A percentile compares a stretch with the other conserved stretches of the same genome.
Conservation (phyloP, 2,888 invertebrate genomes). For the Rotaria macrura region DNA sequence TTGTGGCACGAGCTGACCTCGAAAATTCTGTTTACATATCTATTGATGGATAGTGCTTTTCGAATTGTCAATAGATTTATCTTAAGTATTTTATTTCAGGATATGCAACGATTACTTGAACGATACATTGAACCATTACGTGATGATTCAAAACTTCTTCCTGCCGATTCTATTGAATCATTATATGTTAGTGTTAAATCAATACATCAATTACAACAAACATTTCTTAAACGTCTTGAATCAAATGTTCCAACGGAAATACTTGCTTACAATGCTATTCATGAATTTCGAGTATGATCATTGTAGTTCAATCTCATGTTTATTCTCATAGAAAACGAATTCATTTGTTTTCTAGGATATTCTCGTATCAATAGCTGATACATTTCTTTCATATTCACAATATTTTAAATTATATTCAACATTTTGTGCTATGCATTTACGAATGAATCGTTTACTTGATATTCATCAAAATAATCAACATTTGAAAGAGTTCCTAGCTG, state of each 20-base stretch:
- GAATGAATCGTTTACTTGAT: constrained; percentile 6
- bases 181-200: constrained; percentile 3
- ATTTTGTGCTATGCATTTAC: constrained; percentile 86
- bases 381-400: constrained; percentile 91
- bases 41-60: too few species aligned
- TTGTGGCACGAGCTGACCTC: too few species aligned
- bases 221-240: constrained; percentile 14
- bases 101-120: constrained; percentile 11
- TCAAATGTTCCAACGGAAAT: background rate
- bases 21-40: too few species aligned
- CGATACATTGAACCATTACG: constrained; percentile 15
- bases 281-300: background rate
- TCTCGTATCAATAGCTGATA: constrained; percentile 84
- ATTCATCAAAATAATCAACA: constrained; percentile 76
- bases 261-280: background rate
- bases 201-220: constrained; percentile 14
- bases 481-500: constrained; percentile 81
- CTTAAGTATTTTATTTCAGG: background rate
- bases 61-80: too few species aligned
- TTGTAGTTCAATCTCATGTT: background rate
- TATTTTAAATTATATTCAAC: constrained; percentile 97
- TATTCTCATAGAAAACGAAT: too few species aligned
- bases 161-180: background rate
- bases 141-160: constrained; percentile 5
- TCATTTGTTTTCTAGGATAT: constrained; percentile 64